Evolutionary conservation across 2,888 invertebrate species (phyloP), one percentile per base, ranked within the genome.

Genomic region (Luperina nickerlii): DNA sequence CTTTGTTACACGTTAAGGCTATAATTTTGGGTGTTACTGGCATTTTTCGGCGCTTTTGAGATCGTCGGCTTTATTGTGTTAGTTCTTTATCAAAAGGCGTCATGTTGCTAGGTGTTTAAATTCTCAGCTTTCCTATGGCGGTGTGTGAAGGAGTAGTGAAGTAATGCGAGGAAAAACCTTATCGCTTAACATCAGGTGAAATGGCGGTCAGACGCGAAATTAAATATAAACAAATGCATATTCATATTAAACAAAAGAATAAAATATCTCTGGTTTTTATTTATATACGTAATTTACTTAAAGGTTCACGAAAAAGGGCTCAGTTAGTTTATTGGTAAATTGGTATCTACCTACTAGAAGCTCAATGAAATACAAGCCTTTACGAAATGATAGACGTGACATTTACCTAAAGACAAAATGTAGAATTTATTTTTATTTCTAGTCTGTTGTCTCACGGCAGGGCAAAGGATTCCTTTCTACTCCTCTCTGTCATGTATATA

Each of bases 1-100:
- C 88, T 87, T 84, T 87, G 88, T 88, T 88, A 68, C 73, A 71
- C 78, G 62, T 73, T 54, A 57, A 67, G 57, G 42, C 86, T 86
- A 86, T 88, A 82, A 88, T 88, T 88, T 87, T 54, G 76, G 78
- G 76, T 74, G 76, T 88, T 88, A 79, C 82, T 60, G 76, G 76
- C 80, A 78, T 71, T 81, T 76, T 76, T 81, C 77, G 81, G 79
- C 38, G 73, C 86, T 73, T 86, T 87, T 81, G 72, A 77, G 71
- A 76, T 73, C 73, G 68, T 65, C 78, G 66, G 63, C 51, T 74
- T 78, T 73, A 77, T 75, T 81, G 76, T 86, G 78, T 84, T 75
- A 45, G 8, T 66, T 51, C 67, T 82, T 66, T 67, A 38, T 77
- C 20, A 51, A 67, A 63, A 67, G 70, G 76, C 67, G 74, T 83